These are phyloP conservation scores for Cassiopea andromeda DNA, from an alignment of 30 jellyfish, hydroid and myxozoan species.

Conservation along the genomic window DNA sequence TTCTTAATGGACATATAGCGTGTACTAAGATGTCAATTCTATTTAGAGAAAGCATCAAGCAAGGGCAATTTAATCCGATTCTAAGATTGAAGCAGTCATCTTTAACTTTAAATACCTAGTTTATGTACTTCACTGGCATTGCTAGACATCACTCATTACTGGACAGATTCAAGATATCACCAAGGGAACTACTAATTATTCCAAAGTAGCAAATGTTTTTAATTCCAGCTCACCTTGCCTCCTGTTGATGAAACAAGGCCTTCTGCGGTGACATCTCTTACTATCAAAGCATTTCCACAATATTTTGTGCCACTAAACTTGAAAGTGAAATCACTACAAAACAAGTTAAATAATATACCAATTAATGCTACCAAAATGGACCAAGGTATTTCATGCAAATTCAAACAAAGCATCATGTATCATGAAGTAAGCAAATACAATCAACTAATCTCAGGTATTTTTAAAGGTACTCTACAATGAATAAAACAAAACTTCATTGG, in stretches of 20 bases:
- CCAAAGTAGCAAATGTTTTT: neutral
- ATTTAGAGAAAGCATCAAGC: too few relatives aligned
- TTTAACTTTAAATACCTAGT: too few relatives aligned
- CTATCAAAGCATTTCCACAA: conserved; percentile 27
- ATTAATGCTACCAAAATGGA: neutral
- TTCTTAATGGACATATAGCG: too few relatives aligned
- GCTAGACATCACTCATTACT: too few relatives aligned
- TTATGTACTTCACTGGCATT: too few relatives aligned
- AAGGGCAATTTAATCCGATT: too few relatives aligned
- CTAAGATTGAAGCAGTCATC: too few relatives aligned
- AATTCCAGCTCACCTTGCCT: conserved; percentile 56
- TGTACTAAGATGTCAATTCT: too few relatives aligned
- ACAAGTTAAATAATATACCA: neutral
- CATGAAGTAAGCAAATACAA: neutral
- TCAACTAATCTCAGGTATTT: neutral
- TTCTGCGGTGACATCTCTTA: conserved; percentile 64
- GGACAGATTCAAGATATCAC: too few relatives aligned
- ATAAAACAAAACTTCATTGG: neutral
- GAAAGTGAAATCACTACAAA: conserved; percentile 48
- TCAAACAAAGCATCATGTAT: too few relatives aligned
- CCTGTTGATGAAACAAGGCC: conserved; percentile 45
- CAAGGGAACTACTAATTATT: neutral
- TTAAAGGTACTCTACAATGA: neutral
- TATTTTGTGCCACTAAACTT: conserved; percentile 33
- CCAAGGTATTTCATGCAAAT: neutral